phyloP scores from a whole-genome alignment of 2,797 vertebrate species.

The Enoplosus armatus region DNA sequence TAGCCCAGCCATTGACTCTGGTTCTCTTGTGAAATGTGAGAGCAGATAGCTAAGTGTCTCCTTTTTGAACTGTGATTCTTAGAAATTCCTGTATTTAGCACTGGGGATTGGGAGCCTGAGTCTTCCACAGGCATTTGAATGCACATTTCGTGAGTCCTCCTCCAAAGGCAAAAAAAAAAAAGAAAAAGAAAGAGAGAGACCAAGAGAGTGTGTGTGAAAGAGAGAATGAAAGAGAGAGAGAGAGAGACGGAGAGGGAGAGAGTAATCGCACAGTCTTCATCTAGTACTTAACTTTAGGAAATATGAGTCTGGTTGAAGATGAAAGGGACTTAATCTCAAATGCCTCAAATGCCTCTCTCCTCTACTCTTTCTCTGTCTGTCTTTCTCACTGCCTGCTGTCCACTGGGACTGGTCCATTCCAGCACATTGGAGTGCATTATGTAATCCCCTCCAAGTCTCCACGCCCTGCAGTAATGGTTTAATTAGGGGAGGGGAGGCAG shows the following conservation, averaged over 20 bases:
- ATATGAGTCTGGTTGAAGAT: conserved; percentile 86
- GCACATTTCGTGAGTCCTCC: conserved; percentile 80
- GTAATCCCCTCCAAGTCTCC: conserved; percentile 82
- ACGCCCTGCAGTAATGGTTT: conserved; percentile 82
- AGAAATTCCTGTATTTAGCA: conserved; percentile 85
- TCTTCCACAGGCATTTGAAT: conserved; percentile 82
- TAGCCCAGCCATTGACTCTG: conserved; percentile 70
- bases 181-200: conserved; percentile 51
- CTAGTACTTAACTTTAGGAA: conserved; percentile 84
- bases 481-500: conserved; percentile 79
- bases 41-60: conserved; percentile 79
- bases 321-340: conserved; percentile 87
- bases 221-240: conserved; percentile 47
- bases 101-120: conserved; percentile 82
- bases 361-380: conserved; percentile 69
- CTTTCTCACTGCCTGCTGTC: conserved; percentile 73
- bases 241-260: conserved; percentile 59
- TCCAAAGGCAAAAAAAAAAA: conserved; percentile 61
- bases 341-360: conserved; percentile 75
- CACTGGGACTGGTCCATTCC: conserved; percentile 80
- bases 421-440: conserved; percentile 80
- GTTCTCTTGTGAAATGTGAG: conserved; percentile 75
- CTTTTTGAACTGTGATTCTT: conserved; percentile 86
- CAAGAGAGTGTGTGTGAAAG: conserved; percentile 50
- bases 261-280: conserved; percentile 81